These are phyloP conservation scores for Manis pentadactyla DNA, from an alignment of 2,797 vertebrate species.

Conservation along the genomic window DNA sequence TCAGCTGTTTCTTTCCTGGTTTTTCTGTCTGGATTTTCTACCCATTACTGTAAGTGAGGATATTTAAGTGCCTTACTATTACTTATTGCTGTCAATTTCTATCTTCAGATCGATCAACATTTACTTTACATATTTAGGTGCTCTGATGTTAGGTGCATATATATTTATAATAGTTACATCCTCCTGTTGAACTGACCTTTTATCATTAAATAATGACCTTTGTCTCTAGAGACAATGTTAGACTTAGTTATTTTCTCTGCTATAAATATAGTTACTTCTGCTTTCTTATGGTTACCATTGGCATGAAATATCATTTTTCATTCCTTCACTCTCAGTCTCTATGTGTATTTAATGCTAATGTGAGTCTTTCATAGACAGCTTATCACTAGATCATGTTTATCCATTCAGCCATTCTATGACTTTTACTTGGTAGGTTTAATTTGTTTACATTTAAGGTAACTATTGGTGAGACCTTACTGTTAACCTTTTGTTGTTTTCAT, in stretches of 20 bases:
- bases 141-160: not conserved
- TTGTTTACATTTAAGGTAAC: not conserved
- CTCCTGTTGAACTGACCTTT: not conserved
- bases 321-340: not conserved
- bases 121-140: not conserved
- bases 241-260: not conserved
- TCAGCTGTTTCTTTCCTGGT: not conserved
- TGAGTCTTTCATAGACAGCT: not conserved
- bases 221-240: not conserved
- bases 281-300: not conserved
- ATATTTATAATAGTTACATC: not conserved
- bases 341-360: not conserved
- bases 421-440: not conserved
- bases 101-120: not conserved
- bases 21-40: not conserved
- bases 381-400: not conserved
- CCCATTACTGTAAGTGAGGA: not conserved
- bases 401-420: not conserved
- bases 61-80: not conserved
- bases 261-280: not conserved
- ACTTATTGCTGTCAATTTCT: not conserved
- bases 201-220: not conserved
- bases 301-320: not conserved
- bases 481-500: not conserved
- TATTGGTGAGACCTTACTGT: not conserved